Conservation (phyloP, 2,797 vertebrate species). For the Spondyliosoma cantharus region DNA sequence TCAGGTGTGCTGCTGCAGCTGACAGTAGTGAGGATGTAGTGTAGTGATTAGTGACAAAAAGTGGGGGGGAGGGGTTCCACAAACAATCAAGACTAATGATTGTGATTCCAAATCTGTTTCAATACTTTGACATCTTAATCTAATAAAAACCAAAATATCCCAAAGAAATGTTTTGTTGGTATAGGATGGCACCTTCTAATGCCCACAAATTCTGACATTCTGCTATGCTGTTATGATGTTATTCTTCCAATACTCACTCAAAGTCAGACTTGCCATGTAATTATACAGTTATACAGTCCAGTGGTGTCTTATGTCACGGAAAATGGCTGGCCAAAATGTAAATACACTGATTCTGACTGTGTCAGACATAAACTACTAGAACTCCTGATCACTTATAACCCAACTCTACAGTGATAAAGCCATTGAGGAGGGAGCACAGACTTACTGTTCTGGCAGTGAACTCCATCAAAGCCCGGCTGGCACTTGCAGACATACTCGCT, state of each 20-base stretch:
- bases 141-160: background rate
- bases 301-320: background rate
- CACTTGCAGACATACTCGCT: slow-evolving; percentile 91
- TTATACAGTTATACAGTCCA: background rate
- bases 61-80: background rate
- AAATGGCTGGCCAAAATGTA: background rate
- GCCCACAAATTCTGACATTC: background rate
- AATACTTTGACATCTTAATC: background rate
- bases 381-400: background rate
- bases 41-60: background rate
- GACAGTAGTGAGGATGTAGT: background rate
- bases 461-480: slow-evolving; percentile 86
- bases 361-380: background rate
- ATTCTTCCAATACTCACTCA: background rate
- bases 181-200: background rate
- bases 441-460: slow-evolving; percentile 94
- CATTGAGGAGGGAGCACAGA: background rate
- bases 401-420: background rate
- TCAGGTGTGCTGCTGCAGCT: background rate
- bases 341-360: background rate
- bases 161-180: background rate
- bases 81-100: background rate
- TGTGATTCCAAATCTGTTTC: background rate
- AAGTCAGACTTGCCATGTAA: background rate
- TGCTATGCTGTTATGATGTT: background rate